These are phyloP conservation scores for Diplolepis rosae DNA, from an alignment of 2,888 invertebrate species.

Conservation along the genomic window DNA sequence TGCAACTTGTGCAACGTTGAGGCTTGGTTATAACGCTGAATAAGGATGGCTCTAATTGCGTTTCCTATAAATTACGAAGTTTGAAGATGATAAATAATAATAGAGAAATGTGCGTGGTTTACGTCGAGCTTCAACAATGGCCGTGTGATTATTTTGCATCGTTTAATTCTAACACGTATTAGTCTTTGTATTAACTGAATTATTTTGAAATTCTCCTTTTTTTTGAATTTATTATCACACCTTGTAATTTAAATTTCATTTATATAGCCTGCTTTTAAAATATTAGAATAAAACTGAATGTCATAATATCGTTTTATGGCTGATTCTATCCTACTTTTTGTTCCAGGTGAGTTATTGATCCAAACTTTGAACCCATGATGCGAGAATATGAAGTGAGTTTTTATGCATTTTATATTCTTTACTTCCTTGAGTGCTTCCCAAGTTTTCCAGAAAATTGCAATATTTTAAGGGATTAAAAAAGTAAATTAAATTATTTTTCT, in stretches of 20 bases:
- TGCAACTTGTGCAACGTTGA: conserved; percentile 17
- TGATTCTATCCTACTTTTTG: too few relatives aligned
- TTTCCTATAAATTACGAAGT: conserved; percentile 41
- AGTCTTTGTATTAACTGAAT: conserved; percentile 36
- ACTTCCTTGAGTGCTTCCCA: background rate
- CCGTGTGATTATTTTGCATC: conserved; percentile 46
- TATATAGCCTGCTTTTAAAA: too few relatives aligned
- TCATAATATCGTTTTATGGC: too few relatives aligned
- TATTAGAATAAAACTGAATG: too few relatives aligned
- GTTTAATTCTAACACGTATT: conserved; percentile 45
- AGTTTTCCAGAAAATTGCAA: background rate
- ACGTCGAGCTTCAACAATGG: conserved; percentile 43
- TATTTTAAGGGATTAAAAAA: background rate
- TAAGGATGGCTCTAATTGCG: conserved; percentile 45
- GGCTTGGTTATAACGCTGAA: conserved; percentile 40
- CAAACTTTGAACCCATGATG: background rate
- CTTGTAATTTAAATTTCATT: too few relatives aligned
- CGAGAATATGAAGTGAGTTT: conserved; percentile 1
- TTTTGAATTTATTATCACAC: background rate
- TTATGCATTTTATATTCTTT: background rate
- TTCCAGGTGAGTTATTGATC: conserved; percentile 14
- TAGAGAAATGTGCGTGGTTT: background rate
- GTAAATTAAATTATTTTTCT: background rate
- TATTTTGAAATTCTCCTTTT: conserved; percentile 29
- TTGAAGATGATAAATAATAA: background rate